These are phyloP conservation scores for Aleiodes leptofemur DNA, from an alignment of 2,888 invertebrate genomes.

Conservation along the genomic window DNA sequence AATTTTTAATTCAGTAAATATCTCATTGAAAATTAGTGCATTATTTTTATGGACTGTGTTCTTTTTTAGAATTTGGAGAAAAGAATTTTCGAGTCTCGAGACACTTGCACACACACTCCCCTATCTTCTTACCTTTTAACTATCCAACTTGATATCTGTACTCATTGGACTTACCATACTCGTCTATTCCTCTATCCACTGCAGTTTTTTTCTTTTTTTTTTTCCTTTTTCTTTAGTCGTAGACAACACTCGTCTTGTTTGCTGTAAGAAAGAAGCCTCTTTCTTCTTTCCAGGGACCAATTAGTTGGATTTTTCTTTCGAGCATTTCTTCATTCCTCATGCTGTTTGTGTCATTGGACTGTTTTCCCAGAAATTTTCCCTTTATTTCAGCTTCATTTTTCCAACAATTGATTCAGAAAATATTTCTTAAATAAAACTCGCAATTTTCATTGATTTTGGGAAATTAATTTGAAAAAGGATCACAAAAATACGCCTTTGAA, in stretches of 20 bases:
- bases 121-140: constrained; percentile 47
- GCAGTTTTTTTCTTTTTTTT: constrained; percentile 21
- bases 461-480: too few species aligned
- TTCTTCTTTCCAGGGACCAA: constrained; percentile 71
- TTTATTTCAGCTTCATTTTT: constrained; percentile 12
- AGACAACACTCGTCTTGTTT: constrained; percentile 65
- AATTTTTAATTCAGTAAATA: too few species aligned
- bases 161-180: constrained; percentile 51
- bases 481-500: too few species aligned
- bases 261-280: constrained; percentile 65
- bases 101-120: constrained; percentile 53
- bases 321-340: constrained; percentile 61
- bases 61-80: too few species aligned
- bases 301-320: constrained; percentile 72
- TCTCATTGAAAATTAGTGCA: too few species aligned
- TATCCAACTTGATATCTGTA: constrained; percentile 44
- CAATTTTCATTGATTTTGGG: too few species aligned
- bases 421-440: too few species aligned
- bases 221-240: constrained; percentile 51
- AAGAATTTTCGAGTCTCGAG: too few species aligned
- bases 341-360: constrained; percentile 58
- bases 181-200: constrained; percentile 43
- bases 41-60: too few species aligned
- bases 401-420: not conserved
- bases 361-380: constrained; percentile 30